Base-by-base conservation (phyloP, 2,888 invertebrate species). In the Conchocele bisecta region DNA sequence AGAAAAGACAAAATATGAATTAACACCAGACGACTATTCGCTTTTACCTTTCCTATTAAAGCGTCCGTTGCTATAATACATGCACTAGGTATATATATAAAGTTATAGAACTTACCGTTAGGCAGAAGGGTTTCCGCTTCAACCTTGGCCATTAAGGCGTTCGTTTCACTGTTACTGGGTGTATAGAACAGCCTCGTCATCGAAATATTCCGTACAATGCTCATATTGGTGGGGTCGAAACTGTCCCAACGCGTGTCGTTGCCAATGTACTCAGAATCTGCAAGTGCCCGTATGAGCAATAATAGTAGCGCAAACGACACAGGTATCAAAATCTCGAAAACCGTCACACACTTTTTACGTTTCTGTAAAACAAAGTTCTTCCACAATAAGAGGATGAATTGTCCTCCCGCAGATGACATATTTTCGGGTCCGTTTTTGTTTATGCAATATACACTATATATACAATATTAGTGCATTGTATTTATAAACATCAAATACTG, bases 321-420 rank as follows among this genome's bases (percentile, higher is more conserved):
- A 0, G 86, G 87, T 6, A 86, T 64, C 9, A 84, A n/a, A 44
- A 86, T 60, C 65, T 86, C 85, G 59, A 87, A 87, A 0, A 84
- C 67, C 13, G 83, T 80, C 35, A 86, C 83, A 50, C 77, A 75
- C 20, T 81, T 67, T 63, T 82, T 83, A 0, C 85, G 70, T 26
- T 76, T 74, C 60, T 86, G 85, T 22, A 87, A 53, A 0, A 78
- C 66, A 57, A 81, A 79, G 58, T 87, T 86, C 54, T 86, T 87
- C 87, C 87, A 86, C 29, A 86, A 51, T 22, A 87, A 75, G n/a
- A 87, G 67, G 1, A 75, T 20, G n/a, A 87, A 78, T 44, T 87
- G 85, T 4, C 79, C 50, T 3, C 76, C 78, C 13, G 66, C 64
- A 29, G 70, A 72, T 24, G 76, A 64, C 76, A 76, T 76, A 13